Evolutionary conservation across 1,140 invertebrate species (phyloP).

Genomic region (Oryctes rhinoceros): DNA sequence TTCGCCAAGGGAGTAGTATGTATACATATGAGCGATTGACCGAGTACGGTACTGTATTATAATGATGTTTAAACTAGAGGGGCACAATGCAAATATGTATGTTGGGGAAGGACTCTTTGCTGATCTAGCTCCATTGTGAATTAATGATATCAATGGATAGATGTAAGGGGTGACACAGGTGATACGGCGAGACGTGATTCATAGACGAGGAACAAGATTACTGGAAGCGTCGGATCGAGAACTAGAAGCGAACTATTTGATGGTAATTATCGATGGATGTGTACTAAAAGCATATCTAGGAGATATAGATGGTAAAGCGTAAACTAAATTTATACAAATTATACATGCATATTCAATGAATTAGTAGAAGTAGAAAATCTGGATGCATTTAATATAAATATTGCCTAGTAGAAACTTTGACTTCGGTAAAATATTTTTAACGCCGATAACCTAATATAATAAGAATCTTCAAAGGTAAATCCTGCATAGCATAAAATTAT

Average conservation of each 20-base stretch:
- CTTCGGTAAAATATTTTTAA: too few species aligned
- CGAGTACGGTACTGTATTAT: conserved; percentile 21
- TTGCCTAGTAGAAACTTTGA: too few species aligned
- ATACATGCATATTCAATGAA: too few species aligned
- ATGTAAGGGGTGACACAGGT: not conserved
- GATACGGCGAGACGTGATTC: conserved; percentile 20
- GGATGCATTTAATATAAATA: too few species aligned
- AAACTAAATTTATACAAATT: too few species aligned
- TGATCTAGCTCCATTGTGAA: not conserved
- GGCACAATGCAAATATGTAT: conserved; percentile 36
- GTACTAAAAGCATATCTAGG: not conserved
- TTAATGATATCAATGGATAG: conserved; percentile 32
- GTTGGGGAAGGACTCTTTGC: not conserved
- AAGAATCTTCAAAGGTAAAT: too few species aligned
- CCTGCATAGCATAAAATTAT: too few species aligned
- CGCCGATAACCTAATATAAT: too few species aligned
- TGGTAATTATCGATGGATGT: not conserved
- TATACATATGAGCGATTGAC: not conserved
- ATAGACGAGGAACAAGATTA: conserved; percentile 23
- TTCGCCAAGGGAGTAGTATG: conserved; percentile 3
- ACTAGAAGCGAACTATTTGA: not conserved
- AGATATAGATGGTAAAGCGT: too few species aligned
- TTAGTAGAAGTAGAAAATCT: too few species aligned
- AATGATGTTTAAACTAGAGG: conserved; percentile 39
- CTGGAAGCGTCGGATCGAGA: not conserved